These are phyloP conservation scores for Nomada lathburiana DNA, from an alignment of 2,888 invertebrate genomes.

Conservation along the genomic window DNA sequence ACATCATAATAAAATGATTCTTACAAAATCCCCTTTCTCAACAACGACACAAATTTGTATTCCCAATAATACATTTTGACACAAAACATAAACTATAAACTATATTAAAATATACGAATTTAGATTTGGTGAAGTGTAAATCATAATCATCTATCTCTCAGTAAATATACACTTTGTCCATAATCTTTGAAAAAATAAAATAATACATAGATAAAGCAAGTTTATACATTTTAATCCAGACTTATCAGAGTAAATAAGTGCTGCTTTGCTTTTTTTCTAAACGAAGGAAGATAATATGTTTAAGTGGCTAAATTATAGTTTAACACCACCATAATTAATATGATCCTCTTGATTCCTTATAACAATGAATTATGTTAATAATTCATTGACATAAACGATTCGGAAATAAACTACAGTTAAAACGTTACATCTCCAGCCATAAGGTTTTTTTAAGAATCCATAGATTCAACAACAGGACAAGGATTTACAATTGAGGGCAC, in stretches of 20 bases:
- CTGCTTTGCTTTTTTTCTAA: slow-evolving; percentile 54
- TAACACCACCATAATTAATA: slow-evolving; percentile 67
- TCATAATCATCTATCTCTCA: slow-evolving; percentile 66
- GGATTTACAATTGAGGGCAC: slow-evolving; percentile 72
- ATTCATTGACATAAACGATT: slow-evolving; percentile 57
- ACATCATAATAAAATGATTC: slow-evolving; percentile 55
- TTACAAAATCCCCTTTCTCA: slow-evolving; percentile 49
- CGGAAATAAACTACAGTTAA: slow-evolving; percentile 67
- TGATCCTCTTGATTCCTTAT: slow-evolving; percentile 66
- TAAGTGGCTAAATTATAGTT: slow-evolving; percentile 74
- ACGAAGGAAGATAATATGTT: slow-evolving; percentile 69
- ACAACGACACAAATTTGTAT: slow-evolving; percentile 56
- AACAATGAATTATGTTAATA: slow-evolving; percentile 48
- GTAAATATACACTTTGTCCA: slow-evolving; percentile 79
- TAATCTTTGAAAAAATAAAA: slow-evolving; percentile 76
- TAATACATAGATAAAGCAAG: slow-evolving; percentile 74
- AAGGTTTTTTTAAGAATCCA: slow-evolving; percentile 56
- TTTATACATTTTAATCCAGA: slow-evolving; percentile 74
- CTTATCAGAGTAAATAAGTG: slow-evolving; percentile 70
- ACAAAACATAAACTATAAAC: slow-evolving; percentile 65
- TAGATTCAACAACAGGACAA: slow-evolving; percentile 67
- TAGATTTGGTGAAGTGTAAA: slow-evolving; percentile 67
- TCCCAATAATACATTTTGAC: slow-evolving; percentile 59
- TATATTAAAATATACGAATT: slow-evolving; percentile 66
- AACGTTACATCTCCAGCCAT: slow-evolving; percentile 60